Percentiles rank a stretch among this genome's conserved stretches.
These are phyloP conservation scores for Venustaconcha ellipsiformis DNA, from an alignment of 1,140 invertebrate genomes.

Conservation along the genomic window DNA sequence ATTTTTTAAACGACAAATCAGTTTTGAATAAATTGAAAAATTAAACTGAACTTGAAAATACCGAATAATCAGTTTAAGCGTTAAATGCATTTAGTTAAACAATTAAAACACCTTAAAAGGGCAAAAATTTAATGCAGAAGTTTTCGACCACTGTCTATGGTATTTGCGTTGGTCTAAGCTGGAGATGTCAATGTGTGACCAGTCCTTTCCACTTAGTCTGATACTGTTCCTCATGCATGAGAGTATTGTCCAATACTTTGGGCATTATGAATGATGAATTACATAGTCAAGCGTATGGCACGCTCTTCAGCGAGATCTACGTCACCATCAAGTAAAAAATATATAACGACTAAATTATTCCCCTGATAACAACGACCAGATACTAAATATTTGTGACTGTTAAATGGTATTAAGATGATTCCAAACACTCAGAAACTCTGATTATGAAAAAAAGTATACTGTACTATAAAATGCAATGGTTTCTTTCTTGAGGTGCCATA, in stretches of 20 bases:
- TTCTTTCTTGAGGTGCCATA: too few species aligned
- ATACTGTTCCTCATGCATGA: conserved; percentile 69
- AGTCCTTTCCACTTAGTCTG: conserved; percentile 74
- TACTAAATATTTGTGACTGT: neutral
- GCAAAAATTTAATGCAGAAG: conserved; percentile 79
- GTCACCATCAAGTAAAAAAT: neutral
- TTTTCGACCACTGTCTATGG: conserved; percentile 77
- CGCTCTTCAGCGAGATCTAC: neutral
- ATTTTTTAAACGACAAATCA: too few species aligned
- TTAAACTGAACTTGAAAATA: too few species aligned
- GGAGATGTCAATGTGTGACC: conserved; percentile 80
- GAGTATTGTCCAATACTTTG: conserved; percentile 46
- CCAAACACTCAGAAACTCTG: neutral
- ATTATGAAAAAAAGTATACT: neutral
- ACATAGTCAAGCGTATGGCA: conserved; percentile 33
- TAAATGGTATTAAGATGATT: neutral
- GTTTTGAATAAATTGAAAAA: too few species aligned
- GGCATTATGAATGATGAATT: conserved; percentile 72
- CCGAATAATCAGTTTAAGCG: too few species aligned
- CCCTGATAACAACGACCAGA: neutral
- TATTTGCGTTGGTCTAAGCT: conserved; percentile 75
- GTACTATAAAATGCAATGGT: neutral
- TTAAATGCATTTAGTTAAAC: conserved; percentile 79
- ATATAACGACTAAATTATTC: neutral
- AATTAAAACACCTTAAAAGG: conserved; percentile 78